Evolutionary conservation across 1,140 invertebrate genomes (phyloP).

Genomic region (Drosophila asahinai): DNA sequence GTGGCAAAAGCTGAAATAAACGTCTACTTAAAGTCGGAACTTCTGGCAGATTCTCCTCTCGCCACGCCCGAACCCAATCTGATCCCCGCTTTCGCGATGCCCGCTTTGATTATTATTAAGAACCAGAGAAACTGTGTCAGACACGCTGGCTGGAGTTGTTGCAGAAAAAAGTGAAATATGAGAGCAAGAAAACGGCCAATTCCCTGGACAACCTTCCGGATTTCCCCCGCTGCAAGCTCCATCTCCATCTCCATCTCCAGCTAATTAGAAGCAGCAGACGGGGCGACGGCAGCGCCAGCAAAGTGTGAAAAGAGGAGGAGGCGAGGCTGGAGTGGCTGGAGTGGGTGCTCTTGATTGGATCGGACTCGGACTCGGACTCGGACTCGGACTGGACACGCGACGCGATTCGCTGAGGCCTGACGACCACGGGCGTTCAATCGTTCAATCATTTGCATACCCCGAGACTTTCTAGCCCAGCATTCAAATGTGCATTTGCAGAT

Average conservation of each 20-base stretch:
- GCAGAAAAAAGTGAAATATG: constrained; percentile 35
- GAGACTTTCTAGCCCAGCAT: constrained; percentile 62
- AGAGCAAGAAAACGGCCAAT: constrained; percentile 17
- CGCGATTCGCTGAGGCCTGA: constrained; percentile 53
- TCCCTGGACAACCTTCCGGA: constrained; percentile 10
- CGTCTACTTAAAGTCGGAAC: not conserved
- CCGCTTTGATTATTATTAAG: constrained; percentile 4
- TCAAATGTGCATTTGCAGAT: constrained; percentile 19
- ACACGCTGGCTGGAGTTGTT: not conserved
- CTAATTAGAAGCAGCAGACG: constrained; percentile 62
- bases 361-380: constrained; percentile 2
- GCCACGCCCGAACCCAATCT: not conserved
- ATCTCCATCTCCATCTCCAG: not conserved
- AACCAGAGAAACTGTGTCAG: constrained; percentile 36
- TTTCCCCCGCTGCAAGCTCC: not conserved
- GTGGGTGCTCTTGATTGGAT: constrained; percentile 44
- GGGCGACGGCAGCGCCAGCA: constrained; percentile 60
- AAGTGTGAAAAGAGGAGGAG: constrained; percentile 66
- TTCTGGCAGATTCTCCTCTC: no score
- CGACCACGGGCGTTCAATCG: constrained; percentile 12
- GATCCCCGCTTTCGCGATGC: not conserved
- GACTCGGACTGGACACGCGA: constrained; percentile 59
- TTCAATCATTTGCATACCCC: constrained; percentile 64
- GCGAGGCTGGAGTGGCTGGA: constrained; percentile 30
- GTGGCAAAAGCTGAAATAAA: not conserved